Evolutionary conservation across 1,140 invertebrate species (phyloP).

Genomic region (Pachyrhynchus sulphureomaculatus): DNA sequence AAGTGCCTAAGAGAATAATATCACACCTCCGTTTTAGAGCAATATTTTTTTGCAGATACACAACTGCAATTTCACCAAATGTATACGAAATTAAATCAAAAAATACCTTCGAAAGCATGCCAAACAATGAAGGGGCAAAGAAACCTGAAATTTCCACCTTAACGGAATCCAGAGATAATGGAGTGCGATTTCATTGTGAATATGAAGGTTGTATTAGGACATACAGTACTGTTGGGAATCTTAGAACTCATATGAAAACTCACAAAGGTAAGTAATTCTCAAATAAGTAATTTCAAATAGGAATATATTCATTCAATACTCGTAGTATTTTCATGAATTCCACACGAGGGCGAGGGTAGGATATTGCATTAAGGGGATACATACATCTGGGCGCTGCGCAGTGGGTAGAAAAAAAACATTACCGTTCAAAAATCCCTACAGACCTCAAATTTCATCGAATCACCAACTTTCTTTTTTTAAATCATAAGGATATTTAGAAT

Average conservation of each 20-base stretch:
- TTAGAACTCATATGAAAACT: slow-evolving; percentile 93
- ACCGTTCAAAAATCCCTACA: no score
- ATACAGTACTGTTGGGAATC: slow-evolving; percentile 92
- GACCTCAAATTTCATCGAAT: not conserved
- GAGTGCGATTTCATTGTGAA: slow-evolving; percentile 80
- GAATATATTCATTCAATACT: no score
- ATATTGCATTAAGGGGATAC: no score
- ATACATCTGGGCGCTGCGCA: no score
- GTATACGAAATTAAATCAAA: not conserved
- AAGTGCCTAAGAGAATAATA: no score
- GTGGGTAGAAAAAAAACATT: no score
- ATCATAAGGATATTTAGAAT: no score
- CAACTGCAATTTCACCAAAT: slow-evolving; percentile 13
- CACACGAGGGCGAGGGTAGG: no score
- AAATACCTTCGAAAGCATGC: not conserved
- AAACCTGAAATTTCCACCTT: slow-evolving; percentile 48
- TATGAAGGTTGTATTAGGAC: slow-evolving; percentile 86
- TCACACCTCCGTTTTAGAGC: no score
- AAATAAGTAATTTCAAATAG: no score
- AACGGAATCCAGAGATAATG: slow-evolving; percentile 64
- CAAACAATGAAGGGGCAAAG: not conserved
- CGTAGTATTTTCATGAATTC: no score
- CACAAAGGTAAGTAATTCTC: slow-evolving; percentile 75
- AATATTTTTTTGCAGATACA: slow-evolving; percentile 19
- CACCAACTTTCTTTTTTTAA: not conserved